These are phyloP conservation scores for Acanthococcus lagerstroemiae DNA, from an alignment of 2,888 invertebrate species.

Conservation along the genomic window DNA sequence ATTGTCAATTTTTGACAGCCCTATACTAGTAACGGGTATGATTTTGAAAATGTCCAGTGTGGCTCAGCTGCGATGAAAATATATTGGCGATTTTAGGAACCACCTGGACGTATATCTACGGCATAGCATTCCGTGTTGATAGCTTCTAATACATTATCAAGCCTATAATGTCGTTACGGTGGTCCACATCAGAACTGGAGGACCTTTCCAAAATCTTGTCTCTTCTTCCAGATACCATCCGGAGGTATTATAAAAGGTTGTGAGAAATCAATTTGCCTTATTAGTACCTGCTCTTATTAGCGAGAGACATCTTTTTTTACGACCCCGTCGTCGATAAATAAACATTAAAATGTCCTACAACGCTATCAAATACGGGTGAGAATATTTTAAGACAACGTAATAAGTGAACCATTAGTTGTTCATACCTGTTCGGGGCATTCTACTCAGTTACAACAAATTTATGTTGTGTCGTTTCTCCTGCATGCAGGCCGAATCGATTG, in stretches of 20 bases:
- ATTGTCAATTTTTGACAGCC: too few species aligned
- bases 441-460: constrained; percentile 17
- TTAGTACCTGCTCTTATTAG: constrained; percentile 29
- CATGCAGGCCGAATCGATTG: neutral
- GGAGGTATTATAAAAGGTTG: constrained; percentile 23
- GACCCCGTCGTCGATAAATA: constrained; percentile 27
- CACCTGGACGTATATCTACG: too few species aligned
- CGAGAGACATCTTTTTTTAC: constrained; percentile 27
- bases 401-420: constrained; percentile 24
- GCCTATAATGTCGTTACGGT: constrained; percentile 14
- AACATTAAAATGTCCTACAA: constrained; percentile 29
- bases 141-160: constrained; percentile 18
- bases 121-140: constrained; percentile 18
- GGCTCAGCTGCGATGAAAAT: too few species aligned
- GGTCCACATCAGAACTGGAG: constrained; percentile 25
- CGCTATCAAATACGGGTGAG: constrained; percentile 29
- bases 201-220: constrained; percentile 22
- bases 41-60: too few species aligned
- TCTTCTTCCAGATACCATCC: neutral
- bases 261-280: constrained; percentile 31
- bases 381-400: constrained; percentile 27
- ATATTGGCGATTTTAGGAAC: too few species aligned
- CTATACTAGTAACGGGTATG: too few species aligned
- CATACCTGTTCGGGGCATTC: constrained; percentile 21
- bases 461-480: constrained; percentile 1